These are phyloP conservation scores for Zelleria hepariella DNA, from an alignment of 2,888 invertebrate species.

Conservation along the genomic window DNA sequence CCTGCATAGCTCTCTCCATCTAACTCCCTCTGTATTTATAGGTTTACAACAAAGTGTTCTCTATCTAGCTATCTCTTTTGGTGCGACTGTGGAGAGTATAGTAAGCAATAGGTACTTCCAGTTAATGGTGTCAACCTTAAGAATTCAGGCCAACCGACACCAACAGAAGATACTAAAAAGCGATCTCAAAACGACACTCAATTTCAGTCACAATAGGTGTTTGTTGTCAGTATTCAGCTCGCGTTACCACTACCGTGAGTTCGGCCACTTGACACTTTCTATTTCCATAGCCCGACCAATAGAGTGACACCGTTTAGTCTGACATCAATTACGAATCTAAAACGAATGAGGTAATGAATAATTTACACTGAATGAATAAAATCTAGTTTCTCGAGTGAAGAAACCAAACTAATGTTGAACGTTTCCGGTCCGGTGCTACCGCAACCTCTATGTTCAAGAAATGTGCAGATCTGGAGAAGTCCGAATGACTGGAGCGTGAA, in stretches of 20 bases:
- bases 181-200: not conserved
- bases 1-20: no score
- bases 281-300: conserved; percentile 30
- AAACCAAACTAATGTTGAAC: not conserved
- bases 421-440: not conserved
- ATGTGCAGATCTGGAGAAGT: not conserved
- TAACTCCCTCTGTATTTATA: no score
- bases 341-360: not conserved
- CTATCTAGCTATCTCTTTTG: no score
- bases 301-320: not conserved
- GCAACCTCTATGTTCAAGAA: conserved; percentile 2
- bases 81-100: not conserved
- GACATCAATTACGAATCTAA: not conserved
- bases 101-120: not conserved
- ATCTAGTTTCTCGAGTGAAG: not conserved
- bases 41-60: no score
- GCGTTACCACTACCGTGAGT: conserved; percentile 27
- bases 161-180: not conserved
- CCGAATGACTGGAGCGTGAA: not conserved
- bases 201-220: conserved; percentile 11
- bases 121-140: not conserved
- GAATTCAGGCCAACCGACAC: not conserved
- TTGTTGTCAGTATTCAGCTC: conserved; percentile 33
- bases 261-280: conserved; percentile 59
- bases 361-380: not conserved